Evolutionary conservation across 2,113 vertebrate species (phyloP).

Genomic region (Shinisaurus crocodilurus): DNA sequence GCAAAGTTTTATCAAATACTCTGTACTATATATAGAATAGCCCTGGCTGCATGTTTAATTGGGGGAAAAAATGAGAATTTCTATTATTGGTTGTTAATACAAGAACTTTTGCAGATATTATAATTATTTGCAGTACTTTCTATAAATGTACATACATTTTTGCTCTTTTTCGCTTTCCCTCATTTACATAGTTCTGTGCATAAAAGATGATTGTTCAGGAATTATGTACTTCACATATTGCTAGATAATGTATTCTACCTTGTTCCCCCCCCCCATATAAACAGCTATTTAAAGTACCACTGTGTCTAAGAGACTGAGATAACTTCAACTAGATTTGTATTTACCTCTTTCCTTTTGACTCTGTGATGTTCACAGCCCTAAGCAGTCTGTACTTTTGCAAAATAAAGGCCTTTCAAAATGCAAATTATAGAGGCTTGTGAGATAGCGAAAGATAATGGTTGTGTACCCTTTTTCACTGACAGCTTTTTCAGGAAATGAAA

Average conservation of each 20-base stretch:
- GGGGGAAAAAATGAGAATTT: background rate
- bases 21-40: background rate
- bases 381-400: background rate
- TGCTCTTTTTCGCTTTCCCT: background rate
- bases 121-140: background rate
- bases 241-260: background rate
- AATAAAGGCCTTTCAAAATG: background rate
- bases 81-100: background rate
- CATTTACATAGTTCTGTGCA: background rate
- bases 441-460: background rate
- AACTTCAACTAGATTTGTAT: background rate
- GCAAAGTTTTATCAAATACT: background rate
- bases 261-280: background rate
- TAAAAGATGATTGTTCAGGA: constrained; percentile 16
- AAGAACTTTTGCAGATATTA: background rate
- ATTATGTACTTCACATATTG: background rate
- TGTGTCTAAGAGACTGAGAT: background rate
- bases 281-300: background rate
- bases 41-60: background rate
- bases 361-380: background rate
- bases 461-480: background rate
- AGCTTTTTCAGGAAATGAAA: background rate
- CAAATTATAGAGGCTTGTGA: background rate
- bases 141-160: background rate
- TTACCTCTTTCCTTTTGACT: background rate